Base-by-base conservation (phyloP, 2,113 vertebrate species). In the Onychostoma macrolepis region DNA sequence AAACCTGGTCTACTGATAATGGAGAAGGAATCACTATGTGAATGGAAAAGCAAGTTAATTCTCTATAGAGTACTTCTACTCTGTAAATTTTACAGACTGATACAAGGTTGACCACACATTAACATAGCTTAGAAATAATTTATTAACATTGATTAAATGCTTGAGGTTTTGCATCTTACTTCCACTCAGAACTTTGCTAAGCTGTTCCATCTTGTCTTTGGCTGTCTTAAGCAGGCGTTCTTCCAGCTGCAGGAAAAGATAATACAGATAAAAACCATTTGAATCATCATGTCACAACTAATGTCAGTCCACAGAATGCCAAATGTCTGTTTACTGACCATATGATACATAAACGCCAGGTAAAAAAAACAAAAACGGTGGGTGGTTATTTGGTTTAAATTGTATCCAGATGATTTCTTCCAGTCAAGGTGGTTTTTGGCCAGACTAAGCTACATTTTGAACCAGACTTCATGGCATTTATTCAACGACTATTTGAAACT, bases 171-270 rank as follows among this genome's bases (percentile, higher is more conserved):
- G 80, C 74, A 95, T 75, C 97, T 96, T 94, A 99, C 98, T 95
- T 96, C 96, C 96, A 93, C 96, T 97, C 84, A 99, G 96, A 87
- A 97, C 98, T 95, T 95, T 96, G 93, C 98, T 99, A 91, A 99
- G 94, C 90, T 99, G 98, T 85, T 99, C 98, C 98, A 99, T 99
- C 94, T 99, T 99, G 94, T 99, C 98, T 97, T 98, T 99, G 96
- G 98, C 98, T 85, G 98, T 99, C 96, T 99, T 99, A 80, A 99
- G 95, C 93, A 99, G 96, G 89, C 97, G 98, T 80, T 99, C 98
- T 92, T 99, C 98, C 94, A 99, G 95, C 98, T 99, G 83, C 77
- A 81, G 21, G 58, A 86, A 13, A 80, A 56, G 63, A 84, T 36
- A 76, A 41, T 83, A 71, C 58, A 76, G 26, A 67, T 13, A 85